Percentiles rank a stretch among this genome's conserved stretches.
phyloP scores from a whole-genome alignment of 2,113 vertebrate genomes.

The Canis aureus region DNA sequence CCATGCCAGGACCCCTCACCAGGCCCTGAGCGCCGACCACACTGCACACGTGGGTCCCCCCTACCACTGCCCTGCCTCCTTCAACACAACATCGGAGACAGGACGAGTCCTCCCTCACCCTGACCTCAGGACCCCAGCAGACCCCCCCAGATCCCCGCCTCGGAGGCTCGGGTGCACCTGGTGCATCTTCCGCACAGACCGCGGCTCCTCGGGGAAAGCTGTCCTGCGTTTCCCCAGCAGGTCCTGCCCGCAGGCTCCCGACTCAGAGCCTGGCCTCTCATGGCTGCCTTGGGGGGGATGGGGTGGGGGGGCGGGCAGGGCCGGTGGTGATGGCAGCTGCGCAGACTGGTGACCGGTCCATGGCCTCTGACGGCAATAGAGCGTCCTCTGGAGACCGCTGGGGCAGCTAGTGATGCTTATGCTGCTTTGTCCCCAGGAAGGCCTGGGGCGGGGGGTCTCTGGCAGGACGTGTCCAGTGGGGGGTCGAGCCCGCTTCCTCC shows the following conservation, averaged over 20 bases:
- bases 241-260: neutral
- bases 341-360: fast-evolving
- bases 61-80: neutral
- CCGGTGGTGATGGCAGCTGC: neutral
- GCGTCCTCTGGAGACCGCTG: neutral
- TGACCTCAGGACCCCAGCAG: neutral
- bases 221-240: neutral
- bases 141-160: too few relatives aligned
- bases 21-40: neutral
- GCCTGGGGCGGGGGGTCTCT: neutral
- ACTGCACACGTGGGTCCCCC: neutral
- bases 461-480: neutral
- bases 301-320: too few relatives aligned
- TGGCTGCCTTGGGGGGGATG: too few relatives aligned
- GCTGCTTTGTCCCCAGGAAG: neutral
- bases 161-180: too few relatives aligned
- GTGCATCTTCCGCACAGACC: too few relatives aligned
- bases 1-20: neutral
- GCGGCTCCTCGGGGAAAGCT: neutral
- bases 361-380: neutral
- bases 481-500: neutral
- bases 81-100: neutral
- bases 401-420: neutral
- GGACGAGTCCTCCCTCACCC: neutral
- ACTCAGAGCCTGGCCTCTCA: neutral